Percentiles rank a stretch among this genome's conserved stretches.
Evolutionary conservation across 2,113 vertebrate genomes (phyloP).

Genomic region (Empidonax alnorum): DNA sequence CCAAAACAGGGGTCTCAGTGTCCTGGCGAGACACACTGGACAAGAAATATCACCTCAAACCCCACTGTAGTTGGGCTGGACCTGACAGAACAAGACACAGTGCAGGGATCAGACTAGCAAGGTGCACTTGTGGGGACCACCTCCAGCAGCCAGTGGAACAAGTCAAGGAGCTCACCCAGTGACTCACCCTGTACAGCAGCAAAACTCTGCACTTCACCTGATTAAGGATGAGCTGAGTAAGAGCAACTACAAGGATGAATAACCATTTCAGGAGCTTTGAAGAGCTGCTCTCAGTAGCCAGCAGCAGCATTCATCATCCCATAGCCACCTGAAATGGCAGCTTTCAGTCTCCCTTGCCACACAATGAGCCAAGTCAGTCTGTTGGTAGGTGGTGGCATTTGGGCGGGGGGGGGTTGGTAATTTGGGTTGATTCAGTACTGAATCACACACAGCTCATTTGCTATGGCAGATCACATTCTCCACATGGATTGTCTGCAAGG

Average conservation of each 20-base stretch:
- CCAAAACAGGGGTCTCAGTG: rapidly evolving
- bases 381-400: neutral
- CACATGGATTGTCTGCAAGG: neutral
- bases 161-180: neutral
- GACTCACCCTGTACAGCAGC: neutral
- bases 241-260: neutral
- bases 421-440: neutral
- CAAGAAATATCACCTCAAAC: neutral
- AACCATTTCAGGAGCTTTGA: neutral
- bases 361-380: neutral
- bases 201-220: neutral
- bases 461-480: neutral
- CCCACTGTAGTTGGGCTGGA: neutral
- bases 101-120: neutral
- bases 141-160: neutral
- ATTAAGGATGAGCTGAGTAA: neutral
- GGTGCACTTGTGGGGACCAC: neutral
- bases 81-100: neutral
- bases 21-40: rapidly evolving
- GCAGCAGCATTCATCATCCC: neutral
- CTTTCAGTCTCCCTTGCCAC: neutral
- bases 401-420: rapidly evolving
- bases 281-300: neutral
- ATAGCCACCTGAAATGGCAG: neutral
- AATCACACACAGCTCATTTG: neutral